Evolutionary conservation across 2,113 vertebrate species (phyloP).

Genomic region (Dasyprocta punctata): DNA sequence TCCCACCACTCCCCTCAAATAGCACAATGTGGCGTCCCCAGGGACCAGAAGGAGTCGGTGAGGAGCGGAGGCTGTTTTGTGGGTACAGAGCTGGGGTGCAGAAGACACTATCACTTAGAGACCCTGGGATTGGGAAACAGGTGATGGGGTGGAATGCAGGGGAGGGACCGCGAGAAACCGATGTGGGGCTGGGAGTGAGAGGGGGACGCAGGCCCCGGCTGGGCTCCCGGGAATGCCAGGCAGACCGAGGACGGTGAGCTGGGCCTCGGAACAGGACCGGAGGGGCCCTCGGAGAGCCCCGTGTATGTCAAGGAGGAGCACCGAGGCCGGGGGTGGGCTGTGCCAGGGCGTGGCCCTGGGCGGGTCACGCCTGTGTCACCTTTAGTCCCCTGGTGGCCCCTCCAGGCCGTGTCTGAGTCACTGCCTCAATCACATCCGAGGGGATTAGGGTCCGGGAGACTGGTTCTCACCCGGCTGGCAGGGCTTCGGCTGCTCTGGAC

Average conservation of each 20-base stretch:
- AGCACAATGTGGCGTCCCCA: background rate
- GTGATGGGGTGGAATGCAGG: background rate
- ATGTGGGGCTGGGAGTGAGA: background rate
- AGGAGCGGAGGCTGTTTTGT: background rate
- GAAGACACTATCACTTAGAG: background rate
- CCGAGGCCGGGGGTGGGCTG: background rate
- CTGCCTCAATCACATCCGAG: background rate
- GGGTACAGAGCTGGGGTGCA: background rate
- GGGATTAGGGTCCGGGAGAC: background rate
- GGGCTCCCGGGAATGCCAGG: background rate
- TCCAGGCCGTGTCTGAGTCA: no score
- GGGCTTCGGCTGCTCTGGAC: background rate
- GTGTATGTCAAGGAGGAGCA: no score
- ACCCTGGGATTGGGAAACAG: background rate
- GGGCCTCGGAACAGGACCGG: background rate
- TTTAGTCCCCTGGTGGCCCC: background rate
- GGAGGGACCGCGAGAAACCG: background rate
- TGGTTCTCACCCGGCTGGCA: accelerated
- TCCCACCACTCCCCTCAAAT: background rate
- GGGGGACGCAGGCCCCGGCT: background rate
- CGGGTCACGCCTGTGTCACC: background rate
- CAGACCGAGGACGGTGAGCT: background rate
- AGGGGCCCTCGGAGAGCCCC: background rate
- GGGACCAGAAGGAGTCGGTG: background rate
- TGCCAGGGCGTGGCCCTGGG: background rate